phyloP scores from a whole-genome alignment of 2,797 vertebrate species.

The Rallus crepitans region DNA sequence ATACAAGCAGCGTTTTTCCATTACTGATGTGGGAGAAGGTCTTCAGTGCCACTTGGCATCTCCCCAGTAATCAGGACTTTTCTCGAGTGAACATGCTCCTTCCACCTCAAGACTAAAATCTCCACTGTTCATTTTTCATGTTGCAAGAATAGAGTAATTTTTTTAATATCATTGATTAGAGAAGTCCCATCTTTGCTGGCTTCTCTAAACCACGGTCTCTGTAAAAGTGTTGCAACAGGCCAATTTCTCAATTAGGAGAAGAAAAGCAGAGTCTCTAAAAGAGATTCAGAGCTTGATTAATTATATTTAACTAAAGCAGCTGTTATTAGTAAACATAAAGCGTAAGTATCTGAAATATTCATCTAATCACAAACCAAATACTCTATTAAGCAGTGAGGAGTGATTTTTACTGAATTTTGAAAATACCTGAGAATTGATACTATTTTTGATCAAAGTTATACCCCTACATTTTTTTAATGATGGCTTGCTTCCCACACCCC shows the following conservation, averaged over 20 bases:
- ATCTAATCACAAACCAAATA: constrained; percentile 40
- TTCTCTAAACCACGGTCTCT: constrained; percentile 58
- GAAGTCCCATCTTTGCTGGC: constrained; percentile 28
- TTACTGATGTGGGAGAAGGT: neutral
- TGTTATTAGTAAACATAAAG: constrained; percentile 46
- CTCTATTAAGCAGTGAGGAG: neutral
- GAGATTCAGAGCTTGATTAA: constrained; percentile 58
- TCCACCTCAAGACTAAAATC: constrained; percentile 55
- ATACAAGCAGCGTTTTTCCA: neutral
- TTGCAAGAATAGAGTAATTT: constrained; percentile 54
- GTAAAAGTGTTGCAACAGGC: constrained; percentile 54
- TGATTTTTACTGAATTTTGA: neutral
- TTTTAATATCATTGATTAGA: constrained; percentile 7
- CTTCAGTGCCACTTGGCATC: neutral
- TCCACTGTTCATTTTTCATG: constrained; percentile 42
- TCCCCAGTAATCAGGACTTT: neutral
- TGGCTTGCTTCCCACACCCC: neutral
- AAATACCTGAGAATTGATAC: neutral
- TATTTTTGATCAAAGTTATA: neutral
- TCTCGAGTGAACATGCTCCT: constrained; percentile 28
- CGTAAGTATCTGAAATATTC: constrained; percentile 42
- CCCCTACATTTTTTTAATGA: neutral
- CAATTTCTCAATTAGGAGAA: constrained; percentile 57
- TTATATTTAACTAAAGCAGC: constrained; percentile 34
- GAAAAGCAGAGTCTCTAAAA: constrained; percentile 25